Conservation (phyloP, 1,140 invertebrate species). For the Drosophila biarmipes region DNA sequence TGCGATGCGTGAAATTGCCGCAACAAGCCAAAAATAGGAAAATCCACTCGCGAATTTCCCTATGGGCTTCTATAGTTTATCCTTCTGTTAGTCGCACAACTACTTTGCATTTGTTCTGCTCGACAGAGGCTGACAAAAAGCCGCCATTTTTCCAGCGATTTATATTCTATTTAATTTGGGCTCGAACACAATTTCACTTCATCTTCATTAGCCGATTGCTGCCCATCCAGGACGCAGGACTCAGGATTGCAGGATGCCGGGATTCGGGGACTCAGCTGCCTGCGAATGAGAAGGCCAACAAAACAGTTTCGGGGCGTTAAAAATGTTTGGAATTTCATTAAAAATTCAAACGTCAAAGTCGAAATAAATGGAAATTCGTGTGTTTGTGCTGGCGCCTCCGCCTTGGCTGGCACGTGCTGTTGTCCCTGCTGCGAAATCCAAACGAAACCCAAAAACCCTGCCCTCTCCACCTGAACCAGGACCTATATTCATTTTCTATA, state of each 20-base stretch:
- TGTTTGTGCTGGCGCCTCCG: slow-evolving; percentile 21
- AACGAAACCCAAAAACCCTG: background rate
- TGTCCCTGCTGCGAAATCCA: slow-evolving; percentile 8
- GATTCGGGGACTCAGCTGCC: slow-evolving; percentile 57
- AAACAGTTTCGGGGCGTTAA: slow-evolving; percentile 66
- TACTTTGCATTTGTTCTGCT: slow-evolving; percentile 79
- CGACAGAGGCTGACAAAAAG: slow-evolving; percentile 74
- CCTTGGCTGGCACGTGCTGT: slow-evolving; percentile 63
- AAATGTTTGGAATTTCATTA: slow-evolving; percentile 83
- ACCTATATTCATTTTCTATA: slow-evolving; percentile 24
- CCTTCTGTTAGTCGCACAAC: slow-evolving; percentile 34
- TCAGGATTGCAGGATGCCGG: slow-evolving; percentile 21
- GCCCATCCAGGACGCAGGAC: slow-evolving; percentile 22
- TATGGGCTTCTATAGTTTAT: slow-evolving; percentile 22
- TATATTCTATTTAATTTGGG: slow-evolving; percentile 81
- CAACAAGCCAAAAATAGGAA: slow-evolving; percentile 33
- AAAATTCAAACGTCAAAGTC: slow-evolving; percentile 82
- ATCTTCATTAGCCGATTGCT: slow-evolving; percentile 72
- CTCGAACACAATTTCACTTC: slow-evolving; percentile 67
- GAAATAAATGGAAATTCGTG: slow-evolving; percentile 79
- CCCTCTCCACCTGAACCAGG: slow-evolving; percentile 35
- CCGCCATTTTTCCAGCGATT: slow-evolving; percentile 77
- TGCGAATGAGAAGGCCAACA: slow-evolving; percentile 28
- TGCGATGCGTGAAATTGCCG: slow-evolving; percentile 77
- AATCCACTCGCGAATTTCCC: slow-evolving; percentile 14